Conservation (phyloP, 2,797 vertebrate genomes). For the Cryptoblepharus egeriae region DNA sequence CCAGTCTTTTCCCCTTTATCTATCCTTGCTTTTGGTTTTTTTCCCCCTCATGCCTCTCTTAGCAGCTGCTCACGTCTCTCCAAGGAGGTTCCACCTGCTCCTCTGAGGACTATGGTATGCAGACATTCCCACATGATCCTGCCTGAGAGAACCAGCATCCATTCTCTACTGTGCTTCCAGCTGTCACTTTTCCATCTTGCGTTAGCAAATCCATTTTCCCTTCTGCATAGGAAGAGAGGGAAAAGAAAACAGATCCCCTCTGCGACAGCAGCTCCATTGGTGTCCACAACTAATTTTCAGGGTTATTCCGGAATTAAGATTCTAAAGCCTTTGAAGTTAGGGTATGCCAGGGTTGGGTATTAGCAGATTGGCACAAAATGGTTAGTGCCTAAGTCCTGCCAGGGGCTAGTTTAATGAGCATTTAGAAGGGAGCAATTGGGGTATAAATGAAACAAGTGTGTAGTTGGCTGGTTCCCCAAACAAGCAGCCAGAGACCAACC, state of each 20-base stretch:
- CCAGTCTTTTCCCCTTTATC: background rate
- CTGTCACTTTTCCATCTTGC: background rate
- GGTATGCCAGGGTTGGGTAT: background rate
- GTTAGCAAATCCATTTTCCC: background rate
- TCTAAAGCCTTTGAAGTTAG: slow-evolving; percentile 26
- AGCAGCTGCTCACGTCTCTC: background rate
- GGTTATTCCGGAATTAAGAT: slow-evolving; percentile 32
- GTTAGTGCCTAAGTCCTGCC: background rate
- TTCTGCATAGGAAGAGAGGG: background rate
- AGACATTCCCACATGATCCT: background rate
- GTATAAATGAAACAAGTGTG: background rate
- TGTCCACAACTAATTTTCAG: slow-evolving; percentile 18
- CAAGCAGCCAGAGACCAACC: slow-evolving; percentile 6
- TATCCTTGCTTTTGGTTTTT: background rate
- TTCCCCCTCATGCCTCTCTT: background rate
- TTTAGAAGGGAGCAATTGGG: background rate
- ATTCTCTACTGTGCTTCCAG: background rate
- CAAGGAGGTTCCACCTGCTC: background rate
- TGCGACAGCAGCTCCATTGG: background rate
- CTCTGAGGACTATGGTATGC: background rate
- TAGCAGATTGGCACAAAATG: background rate
- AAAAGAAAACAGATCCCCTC: background rate
- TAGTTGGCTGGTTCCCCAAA: background rate
- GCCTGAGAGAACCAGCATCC: background rate
- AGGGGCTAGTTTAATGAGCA: background rate